These are phyloP conservation scores for Plagodis pulveraria DNA, from an alignment of 2,888 invertebrate genomes.

Conservation along the genomic window DNA sequence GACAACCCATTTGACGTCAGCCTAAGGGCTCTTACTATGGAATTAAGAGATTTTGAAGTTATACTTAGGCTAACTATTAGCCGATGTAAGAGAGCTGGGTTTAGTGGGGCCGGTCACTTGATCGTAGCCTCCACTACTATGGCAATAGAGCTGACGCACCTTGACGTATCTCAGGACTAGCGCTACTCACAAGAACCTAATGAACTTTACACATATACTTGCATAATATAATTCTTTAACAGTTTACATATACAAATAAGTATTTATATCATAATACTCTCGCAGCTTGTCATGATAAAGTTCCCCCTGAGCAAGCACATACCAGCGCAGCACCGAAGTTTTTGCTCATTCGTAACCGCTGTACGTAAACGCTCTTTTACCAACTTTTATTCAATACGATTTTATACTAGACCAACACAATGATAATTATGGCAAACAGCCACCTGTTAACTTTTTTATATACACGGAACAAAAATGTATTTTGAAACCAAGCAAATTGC, in stretches of 20 bases:
- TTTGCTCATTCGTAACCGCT: too few relatives aligned
- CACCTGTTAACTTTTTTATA: too few relatives aligned
- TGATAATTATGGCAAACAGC: too few relatives aligned
- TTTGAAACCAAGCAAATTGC: too few relatives aligned
- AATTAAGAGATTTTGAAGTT: conserved; percentile 31
- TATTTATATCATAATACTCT: conserved; percentile 42
- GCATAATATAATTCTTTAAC: conserved; percentile 18
- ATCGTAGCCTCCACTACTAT: conserved; percentile 46
- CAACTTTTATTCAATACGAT: conserved; percentile 76
- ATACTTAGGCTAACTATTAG: conserved; percentile 46
- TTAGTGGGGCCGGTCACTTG: conserved; percentile 56
- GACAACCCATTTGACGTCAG: too few relatives aligned
- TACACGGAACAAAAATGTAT: too few relatives aligned
- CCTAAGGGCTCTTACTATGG: too few relatives aligned
- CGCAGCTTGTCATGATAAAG: conserved; percentile 47
- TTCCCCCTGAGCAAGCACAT: conserved; percentile 46
- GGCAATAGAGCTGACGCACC: conserved; percentile 56
- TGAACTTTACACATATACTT: conserved; percentile 26
- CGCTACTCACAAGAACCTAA: conserved; percentile 40
- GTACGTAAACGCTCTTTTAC: too few relatives aligned
- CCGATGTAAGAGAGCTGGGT: conserved; percentile 38
- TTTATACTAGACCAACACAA: conserved; percentile 77
- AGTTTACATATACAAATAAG: conserved; percentile 34
- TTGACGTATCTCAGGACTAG: conserved; percentile 32
- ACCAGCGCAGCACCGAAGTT: conserved; percentile 40